phyloP scores from a whole-genome alignment of 2,888 invertebrate genomes.

The Malacosoma neustria region DNA sequence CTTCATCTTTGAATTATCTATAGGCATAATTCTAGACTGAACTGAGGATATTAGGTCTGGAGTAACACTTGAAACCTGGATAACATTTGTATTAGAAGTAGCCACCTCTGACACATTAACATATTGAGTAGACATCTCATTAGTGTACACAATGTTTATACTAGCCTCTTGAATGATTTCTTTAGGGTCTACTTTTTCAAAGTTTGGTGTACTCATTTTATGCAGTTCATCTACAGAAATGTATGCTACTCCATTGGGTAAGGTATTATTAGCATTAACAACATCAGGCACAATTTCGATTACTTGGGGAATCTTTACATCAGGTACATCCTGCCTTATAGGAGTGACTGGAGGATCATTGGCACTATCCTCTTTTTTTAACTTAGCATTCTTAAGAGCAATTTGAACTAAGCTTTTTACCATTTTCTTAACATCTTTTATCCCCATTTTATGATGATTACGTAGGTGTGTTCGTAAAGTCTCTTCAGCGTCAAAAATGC shows the following conservation, averaged over 20 bases:
- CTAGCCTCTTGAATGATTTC: slow-evolving; percentile 67
- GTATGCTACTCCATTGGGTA: slow-evolving; percentile 58
- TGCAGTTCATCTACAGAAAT: slow-evolving; percentile 63
- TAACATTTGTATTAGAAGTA: slow-evolving; percentile 32
- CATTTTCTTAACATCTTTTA: slow-evolving; percentile 75
- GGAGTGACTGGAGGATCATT: slow-evolving; percentile 19
- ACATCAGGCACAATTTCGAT: slow-evolving; percentile 63
- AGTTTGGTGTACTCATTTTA: slow-evolving; percentile 64
- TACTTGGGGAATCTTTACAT: slow-evolving; percentile 58
- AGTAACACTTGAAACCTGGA: slow-evolving; percentile 50
- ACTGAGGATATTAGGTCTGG: slow-evolving; percentile 65
- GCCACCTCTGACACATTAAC: slow-evolving; percentile 41
- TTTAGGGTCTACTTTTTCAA: slow-evolving; percentile 62
- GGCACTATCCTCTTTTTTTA: slow-evolving; percentile 46
- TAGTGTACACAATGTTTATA: slow-evolving; percentile 62
- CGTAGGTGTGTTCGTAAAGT: slow-evolving; percentile 78
- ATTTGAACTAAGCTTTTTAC: slow-evolving; percentile 70
- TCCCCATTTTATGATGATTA: slow-evolving; percentile 80
- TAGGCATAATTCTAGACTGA: slow-evolving; percentile 19
- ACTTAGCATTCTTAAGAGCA: slow-evolving; percentile 54
- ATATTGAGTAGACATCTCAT: slow-evolving; percentile 52
- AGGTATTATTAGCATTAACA: slow-evolving; percentile 33
- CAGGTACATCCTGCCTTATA: slow-evolving; percentile 27
- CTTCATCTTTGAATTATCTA: background rate
- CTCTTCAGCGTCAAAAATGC: slow-evolving; percentile 77